Conservation (phyloP, 2,113 vertebrate species). For the Tachysurus fulvidraco region DNA sequence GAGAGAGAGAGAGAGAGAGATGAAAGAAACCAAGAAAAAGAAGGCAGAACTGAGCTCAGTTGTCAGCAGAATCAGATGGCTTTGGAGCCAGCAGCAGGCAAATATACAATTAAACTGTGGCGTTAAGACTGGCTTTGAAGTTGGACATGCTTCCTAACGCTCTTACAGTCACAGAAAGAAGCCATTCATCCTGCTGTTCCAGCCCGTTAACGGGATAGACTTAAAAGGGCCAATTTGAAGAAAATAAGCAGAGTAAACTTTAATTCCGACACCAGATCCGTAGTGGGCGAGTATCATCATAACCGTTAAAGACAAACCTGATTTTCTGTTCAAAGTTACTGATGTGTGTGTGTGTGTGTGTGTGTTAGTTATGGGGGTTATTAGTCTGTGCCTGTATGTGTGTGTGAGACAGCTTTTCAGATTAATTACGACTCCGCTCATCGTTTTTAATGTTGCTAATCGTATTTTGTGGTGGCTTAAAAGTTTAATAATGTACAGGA, state of each 20-base stretch:
- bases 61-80: conserved; percentile 82
- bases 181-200: conserved; percentile 73
- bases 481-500: conserved; percentile 74
- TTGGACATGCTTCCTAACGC: conserved; percentile 74
- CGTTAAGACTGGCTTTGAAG: conserved; percentile 86
- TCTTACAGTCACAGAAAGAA: conserved; percentile 68
- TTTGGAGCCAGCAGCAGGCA: conserved; percentile 76
- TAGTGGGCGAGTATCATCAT: conserved; percentile 38
- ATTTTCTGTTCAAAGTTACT: conserved; percentile 55
- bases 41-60: conserved; percentile 61
- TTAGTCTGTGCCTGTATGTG: conserved; percentile 24
- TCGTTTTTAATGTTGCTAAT: conserved; percentile 62
- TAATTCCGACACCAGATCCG: conserved; percentile 68
- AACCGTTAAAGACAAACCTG: conserved; percentile 28
- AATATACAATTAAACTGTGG: conserved; percentile 86
- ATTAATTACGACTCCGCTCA: conserved; percentile 67
- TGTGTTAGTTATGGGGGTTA: conserved; percentile 36
- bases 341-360: conserved; percentile 23
- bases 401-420: conserved; percentile 50
- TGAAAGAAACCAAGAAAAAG: conserved; percentile 53
- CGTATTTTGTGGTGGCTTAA: conserved; percentile 75
- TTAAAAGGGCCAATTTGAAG: conserved; percentile 69
- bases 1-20: conserved; percentile 43
- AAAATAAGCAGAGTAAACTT: conserved; percentile 68
- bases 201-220: conserved; percentile 71